phyloP scores from a whole-genome alignment of 23 tunicate species.

The Ascidia mentula region DNA sequence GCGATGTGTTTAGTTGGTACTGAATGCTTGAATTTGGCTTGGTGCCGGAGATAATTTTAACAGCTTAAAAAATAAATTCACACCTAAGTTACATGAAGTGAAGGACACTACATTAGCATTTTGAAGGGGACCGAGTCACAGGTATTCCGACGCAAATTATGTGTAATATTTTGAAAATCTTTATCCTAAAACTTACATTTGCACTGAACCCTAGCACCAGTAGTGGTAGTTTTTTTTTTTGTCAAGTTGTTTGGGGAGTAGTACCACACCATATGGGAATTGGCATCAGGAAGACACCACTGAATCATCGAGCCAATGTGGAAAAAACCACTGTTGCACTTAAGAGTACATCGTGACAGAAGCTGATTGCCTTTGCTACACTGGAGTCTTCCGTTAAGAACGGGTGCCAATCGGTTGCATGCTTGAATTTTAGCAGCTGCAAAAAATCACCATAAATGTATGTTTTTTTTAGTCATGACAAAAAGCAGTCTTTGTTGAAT shows the following conservation, averaged over 20 bases:
- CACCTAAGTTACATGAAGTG: no score
- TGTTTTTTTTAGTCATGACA: no score
- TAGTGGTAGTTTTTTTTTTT: neutral
- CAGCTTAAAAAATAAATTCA: neutral
- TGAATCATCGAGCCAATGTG: conserved; percentile 1
- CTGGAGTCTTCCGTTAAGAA: neutral
- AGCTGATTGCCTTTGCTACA: neutral
- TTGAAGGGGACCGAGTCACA: no score
- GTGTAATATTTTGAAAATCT: neutral
- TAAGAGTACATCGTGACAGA: neutral
- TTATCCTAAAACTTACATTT: neutral
- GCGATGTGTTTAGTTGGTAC: neutral
- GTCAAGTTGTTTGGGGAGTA: neutral
- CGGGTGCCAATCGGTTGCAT: neutral
- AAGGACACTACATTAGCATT: no score
- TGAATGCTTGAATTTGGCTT: neutral
- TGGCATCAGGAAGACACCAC: neutral
- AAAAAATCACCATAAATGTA: neutral
- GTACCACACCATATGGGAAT: neutral
- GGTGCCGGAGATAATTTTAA: neutral
- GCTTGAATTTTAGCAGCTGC: neutral
- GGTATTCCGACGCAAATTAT: neutral
- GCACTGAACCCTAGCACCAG: neutral
- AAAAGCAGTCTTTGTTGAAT: no score
- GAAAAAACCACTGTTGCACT: neutral